Evolutionary conservation across 1,140 invertebrate species (phyloP).

Genomic region (Drosophila sechellia): DNA sequence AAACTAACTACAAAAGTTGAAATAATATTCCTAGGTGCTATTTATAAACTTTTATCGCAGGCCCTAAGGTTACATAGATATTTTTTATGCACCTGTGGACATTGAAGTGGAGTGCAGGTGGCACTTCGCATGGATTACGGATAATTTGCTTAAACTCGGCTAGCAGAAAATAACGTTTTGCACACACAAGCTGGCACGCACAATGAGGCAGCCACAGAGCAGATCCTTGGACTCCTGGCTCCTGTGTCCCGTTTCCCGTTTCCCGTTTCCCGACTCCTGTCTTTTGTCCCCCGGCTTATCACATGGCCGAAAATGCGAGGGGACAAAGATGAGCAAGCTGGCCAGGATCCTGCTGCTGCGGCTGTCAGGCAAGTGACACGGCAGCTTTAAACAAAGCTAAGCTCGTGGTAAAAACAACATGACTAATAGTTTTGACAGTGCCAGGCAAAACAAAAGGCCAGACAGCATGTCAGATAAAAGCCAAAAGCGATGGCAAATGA

Average conservation of each 20-base stretch:
- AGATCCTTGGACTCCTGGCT: conserved; percentile 23
- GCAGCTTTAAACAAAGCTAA: conserved; percentile 68
- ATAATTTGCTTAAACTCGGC: conserved; percentile 79
- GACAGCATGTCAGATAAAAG: conserved; percentile 76
- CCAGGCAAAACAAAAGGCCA: conserved; percentile 72
- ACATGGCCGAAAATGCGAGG: conserved; percentile 43
- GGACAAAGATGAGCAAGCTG: conserved; percentile 33
- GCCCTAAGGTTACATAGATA: neutral
- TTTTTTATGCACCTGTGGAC: neutral
- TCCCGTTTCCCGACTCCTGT: conserved; percentile 17
- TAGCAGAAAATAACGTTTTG: conserved; percentile 79
- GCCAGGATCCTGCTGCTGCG: conserved; percentile 24
- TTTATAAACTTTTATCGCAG: neutral
- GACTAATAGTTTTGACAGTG: conserved; percentile 73
- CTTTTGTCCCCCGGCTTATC: conserved; percentile 52
- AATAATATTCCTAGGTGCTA: neutral
- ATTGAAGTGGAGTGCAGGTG: conserved; percentile 22
- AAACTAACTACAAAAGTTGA: too few relatives aligned
- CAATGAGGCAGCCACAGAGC: conserved; percentile 38
- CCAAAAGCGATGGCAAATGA: conserved; percentile 63
- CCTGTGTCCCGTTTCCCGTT: conserved; percentile 9
- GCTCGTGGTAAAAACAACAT: conserved; percentile 51
- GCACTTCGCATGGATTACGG: conserved; percentile 45
- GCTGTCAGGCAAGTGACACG: conserved; percentile 57
- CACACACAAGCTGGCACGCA: conserved; percentile 71